Evolutionary conservation across 1,140 invertebrate genomes (phyloP).

Genomic region (Tetragnatha versicolor): DNA sequence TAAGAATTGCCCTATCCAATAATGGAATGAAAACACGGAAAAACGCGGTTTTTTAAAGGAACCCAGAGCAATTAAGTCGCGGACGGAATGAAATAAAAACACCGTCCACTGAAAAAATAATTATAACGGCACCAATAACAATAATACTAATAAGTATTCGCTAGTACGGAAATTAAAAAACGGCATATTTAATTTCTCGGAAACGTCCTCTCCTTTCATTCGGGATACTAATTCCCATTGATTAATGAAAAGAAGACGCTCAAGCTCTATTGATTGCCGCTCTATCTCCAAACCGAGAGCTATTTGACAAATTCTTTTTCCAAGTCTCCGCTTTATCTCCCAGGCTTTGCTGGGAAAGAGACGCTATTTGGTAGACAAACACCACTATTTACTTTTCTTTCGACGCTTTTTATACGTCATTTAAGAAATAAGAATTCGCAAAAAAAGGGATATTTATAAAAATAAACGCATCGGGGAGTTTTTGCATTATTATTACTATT

Average conservation of each 20-base stretch:
- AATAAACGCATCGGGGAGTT: neutral
- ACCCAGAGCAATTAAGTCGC: conserved; percentile 23
- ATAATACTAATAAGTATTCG: conserved; percentile 30
- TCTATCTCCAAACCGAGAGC: neutral
- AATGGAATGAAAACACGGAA: neutral
- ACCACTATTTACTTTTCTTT: conserved; percentile 54
- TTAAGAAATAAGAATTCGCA: conserved; percentile 52
- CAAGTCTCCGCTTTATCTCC: conserved; percentile 51
- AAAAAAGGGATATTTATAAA: neutral
- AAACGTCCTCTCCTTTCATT: conserved; percentile 14
- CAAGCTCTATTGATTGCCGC: conserved; percentile 42
- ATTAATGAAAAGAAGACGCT: conserved; percentile 50
- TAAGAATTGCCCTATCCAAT: conserved; percentile 18
- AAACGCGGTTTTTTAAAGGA: neutral
- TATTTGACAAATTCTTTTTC: conserved; percentile 54
- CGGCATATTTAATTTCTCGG: conserved; percentile 50
- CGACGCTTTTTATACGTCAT: conserved; percentile 52
- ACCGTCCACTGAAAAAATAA: neutral
- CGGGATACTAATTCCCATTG: conserved; percentile 50
- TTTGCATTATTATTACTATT: conserved; percentile 28
- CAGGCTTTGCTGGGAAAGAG: conserved; percentile 37
- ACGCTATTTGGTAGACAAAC: conserved; percentile 52
- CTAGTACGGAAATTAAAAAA: too few species aligned
- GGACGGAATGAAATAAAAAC: conserved; percentile 20
- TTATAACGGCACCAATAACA: conserved; percentile 6